These are phyloP conservation scores for Pissodes strobi DNA, from an alignment of 1,140 invertebrate genomes.

Conservation along the genomic window DNA sequence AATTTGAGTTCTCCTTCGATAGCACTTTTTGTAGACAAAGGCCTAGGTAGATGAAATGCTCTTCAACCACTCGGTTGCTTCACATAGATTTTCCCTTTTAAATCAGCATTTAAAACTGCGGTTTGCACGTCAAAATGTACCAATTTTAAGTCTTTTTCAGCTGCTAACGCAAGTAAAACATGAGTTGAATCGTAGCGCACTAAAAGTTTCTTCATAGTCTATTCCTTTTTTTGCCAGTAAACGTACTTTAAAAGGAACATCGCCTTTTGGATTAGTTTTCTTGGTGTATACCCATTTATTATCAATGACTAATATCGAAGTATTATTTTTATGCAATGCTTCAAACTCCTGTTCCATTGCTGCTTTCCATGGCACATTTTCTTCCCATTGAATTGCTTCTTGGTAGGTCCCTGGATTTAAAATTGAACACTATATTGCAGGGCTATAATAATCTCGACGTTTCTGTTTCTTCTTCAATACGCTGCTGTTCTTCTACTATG, in stretches of 20 bases:
- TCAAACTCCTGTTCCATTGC: constrained; percentile 29
- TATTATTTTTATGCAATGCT: too few relatives aligned
- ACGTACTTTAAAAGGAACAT: constrained; percentile 52
- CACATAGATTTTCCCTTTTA: constrained; percentile 57
- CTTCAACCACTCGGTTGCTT: constrained; percentile 42
- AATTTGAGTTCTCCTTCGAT: too few relatives aligned
- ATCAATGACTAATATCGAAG: too few relatives aligned
- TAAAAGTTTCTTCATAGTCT: too few relatives aligned
- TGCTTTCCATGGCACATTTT: constrained; percentile 9
- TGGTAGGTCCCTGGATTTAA: constrained; percentile 14
- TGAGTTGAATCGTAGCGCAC: constrained; percentile 50
- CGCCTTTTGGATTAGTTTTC: too few relatives aligned
- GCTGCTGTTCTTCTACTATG: not conserved
- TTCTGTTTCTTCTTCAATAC: constrained; percentile 1
- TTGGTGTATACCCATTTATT: too few relatives aligned
- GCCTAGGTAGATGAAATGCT: not conserved
- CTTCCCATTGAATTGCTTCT: constrained; percentile 7
- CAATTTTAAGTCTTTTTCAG: constrained; percentile 47
- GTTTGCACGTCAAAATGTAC: constrained; percentile 54
- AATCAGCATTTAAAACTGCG: constrained; percentile 55
- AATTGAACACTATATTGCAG: not conserved
- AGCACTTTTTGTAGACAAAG: too few relatives aligned
- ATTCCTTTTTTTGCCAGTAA: constrained; percentile 50
- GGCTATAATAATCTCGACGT: not conserved
- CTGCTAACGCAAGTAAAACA: constrained; percentile 52